phyloP scores from a whole-genome alignment of 1,140 invertebrate species.

The Macrosteles quadrilineatus region DNA sequence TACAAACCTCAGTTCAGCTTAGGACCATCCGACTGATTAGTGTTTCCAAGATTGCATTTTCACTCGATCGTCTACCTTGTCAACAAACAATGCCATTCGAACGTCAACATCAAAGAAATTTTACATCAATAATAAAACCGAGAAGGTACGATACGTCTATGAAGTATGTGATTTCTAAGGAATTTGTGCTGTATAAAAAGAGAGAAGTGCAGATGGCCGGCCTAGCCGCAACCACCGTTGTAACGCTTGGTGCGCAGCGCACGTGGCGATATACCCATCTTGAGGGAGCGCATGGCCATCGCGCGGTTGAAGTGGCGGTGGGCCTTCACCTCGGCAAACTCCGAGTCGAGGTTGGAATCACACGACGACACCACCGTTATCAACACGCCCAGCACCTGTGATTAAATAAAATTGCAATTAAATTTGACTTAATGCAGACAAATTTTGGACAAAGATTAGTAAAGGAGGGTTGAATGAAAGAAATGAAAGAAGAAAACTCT shows the following conservation, averaged over 20 bases:
- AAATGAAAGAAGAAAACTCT: too few species aligned
- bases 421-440: too few species aligned
- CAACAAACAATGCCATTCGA: neutral
- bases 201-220: neutral
- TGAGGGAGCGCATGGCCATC: slow-evolving; percentile 79
- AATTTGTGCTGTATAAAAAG: slow-evolving; percentile 16
- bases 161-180: neutral
- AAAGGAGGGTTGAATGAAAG: too few species aligned
- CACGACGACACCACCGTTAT: slow-evolving; percentile 77
- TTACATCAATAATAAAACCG: neutral
- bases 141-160: neutral
- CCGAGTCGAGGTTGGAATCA: slow-evolving; percentile 59
- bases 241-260: slow-evolving; percentile 38
- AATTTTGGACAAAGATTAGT: too few species aligned
- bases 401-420: slow-evolving; percentile 40
- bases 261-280: slow-evolving; percentile 41
- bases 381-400: slow-evolving; percentile 73
- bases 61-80: too few species aligned
- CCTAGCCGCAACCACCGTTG: slow-evolving; percentile 35
- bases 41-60: too few species aligned
- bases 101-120: slow-evolving; percentile 4
- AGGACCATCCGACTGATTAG: too few species aligned
- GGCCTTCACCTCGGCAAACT: slow-evolving; percentile 62
- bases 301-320: slow-evolving; percentile 80
- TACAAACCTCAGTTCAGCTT: too few species aligned